These are phyloP conservation scores for Probaryconus sp. DNA, from an alignment of 1,140 invertebrate species.

Conservation along the genomic window DNA sequence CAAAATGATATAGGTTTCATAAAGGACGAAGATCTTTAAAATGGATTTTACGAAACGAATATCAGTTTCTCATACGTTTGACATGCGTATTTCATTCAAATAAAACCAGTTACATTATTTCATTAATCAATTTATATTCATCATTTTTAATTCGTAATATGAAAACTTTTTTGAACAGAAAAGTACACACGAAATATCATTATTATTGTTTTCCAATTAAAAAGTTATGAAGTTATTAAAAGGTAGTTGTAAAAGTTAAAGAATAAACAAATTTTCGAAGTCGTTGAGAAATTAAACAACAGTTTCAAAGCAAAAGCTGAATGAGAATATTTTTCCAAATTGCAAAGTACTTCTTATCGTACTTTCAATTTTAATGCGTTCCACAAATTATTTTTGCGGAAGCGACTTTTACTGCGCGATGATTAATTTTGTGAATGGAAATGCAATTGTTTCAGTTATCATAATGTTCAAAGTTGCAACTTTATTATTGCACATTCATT, in stretches of 20 bases:
- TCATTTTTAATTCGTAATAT: too few species aligned
- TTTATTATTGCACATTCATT: slow-evolving; percentile 26
- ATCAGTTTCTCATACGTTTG: too few species aligned
- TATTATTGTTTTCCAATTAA: too few species aligned
- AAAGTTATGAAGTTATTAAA: too few species aligned
- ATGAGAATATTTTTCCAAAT: slow-evolving; percentile 22
- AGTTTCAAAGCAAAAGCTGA: slow-evolving; percentile 27
- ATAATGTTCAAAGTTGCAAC: slow-evolving; percentile 18
- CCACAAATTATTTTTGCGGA: slow-evolving; percentile 30
- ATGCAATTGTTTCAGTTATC: slow-evolving; percentile 12
- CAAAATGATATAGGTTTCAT: slow-evolving; percentile 33
- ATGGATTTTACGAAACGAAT: not conserved
- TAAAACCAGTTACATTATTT: too few species aligned
- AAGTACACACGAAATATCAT: too few species aligned
- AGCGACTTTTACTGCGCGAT: slow-evolving; percentile 22
- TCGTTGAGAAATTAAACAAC: too few species aligned
- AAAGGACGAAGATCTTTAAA: slow-evolving; percentile 7
- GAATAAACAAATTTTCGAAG: too few species aligned
- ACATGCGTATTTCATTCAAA: too few species aligned
- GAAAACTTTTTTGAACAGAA: too few species aligned
- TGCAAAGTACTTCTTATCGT: slow-evolving; percentile 12
- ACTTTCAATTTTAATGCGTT: slow-evolving; percentile 23
- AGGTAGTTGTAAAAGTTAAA: too few species aligned
- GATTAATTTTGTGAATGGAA: slow-evolving; percentile 27
- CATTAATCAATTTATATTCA: too few species aligned